Evolutionary conservation across 2,113 vertebrate genomes (phyloP).

Genomic region (Talpa occidentalis): DNA sequence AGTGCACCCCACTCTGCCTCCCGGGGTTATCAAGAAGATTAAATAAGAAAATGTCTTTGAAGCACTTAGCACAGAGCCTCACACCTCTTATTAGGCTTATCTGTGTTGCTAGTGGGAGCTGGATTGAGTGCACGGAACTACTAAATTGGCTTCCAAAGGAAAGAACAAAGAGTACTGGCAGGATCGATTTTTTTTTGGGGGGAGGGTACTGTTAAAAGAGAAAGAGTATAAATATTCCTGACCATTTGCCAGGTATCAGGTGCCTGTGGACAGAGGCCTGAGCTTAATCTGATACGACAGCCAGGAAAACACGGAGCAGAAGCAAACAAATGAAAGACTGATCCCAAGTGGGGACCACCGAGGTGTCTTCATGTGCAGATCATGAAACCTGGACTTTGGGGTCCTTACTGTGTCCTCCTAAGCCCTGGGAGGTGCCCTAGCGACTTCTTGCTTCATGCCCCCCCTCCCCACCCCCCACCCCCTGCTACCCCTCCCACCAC

Average conservation of each 20-base stretch:
- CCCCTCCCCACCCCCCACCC: too few relatives aligned
- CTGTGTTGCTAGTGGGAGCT: constrained; percentile 31
- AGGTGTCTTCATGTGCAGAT: accelerated
- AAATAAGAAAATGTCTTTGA: constrained; percentile 50
- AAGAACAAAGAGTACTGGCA: background rate
- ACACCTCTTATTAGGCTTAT: constrained; percentile 53
- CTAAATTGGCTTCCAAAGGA: constrained; percentile 58
- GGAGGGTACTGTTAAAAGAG: background rate
- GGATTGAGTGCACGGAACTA: constrained; percentile 4
- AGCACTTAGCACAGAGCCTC: background rate
- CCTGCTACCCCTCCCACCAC: too few relatives aligned
- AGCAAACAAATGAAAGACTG: background rate
- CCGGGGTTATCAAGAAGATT: constrained; percentile 25
- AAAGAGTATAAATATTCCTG: background rate
- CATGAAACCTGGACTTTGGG: background rate
- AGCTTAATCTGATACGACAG: background rate
- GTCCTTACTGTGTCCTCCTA: background rate
- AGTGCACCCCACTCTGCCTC: background rate
- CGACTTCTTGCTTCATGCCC: background rate
- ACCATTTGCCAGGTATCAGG: background rate
- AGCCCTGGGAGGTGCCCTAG: background rate
- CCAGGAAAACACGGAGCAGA: background rate
- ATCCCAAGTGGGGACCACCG: background rate
- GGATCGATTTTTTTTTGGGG: background rate
- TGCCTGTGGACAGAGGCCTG: background rate